A percentile compares a stretch with the other conserved stretches of the same genome.
Evolutionary conservation across 2,888 invertebrate genomes (phyloP).

Genomic region (Trissolcus brochymenae): DNA sequence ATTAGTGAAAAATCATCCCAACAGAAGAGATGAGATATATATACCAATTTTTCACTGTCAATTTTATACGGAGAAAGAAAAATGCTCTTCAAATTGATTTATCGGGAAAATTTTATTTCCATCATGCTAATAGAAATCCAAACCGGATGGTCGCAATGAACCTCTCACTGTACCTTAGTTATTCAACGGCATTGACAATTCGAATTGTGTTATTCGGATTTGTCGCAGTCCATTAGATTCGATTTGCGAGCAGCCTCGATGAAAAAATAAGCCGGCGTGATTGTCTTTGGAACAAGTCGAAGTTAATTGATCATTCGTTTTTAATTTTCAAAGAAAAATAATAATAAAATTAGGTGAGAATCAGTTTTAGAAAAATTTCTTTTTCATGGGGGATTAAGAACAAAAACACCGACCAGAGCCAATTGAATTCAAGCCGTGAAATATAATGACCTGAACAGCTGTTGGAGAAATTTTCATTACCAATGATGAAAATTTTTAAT

Average conservation of each 20-base stretch:
- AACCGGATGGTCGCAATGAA: conserved; percentile 14
- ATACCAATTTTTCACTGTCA: conserved; percentile 9
- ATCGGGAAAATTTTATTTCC: neutral
- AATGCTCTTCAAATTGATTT: conserved; percentile 1
- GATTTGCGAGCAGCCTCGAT: conserved; percentile 18
- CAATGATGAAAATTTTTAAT: too few relatives aligned
- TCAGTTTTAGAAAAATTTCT: too few relatives aligned
- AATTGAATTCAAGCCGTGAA: too few relatives aligned
- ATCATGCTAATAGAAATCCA: neutral
- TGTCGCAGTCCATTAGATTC: conserved; percentile 27
- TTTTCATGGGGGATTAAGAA: too few relatives aligned
- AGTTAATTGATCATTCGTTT: too few relatives aligned
- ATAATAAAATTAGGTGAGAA: too few relatives aligned
- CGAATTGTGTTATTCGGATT: conserved; percentile 16
- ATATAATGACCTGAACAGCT: too few relatives aligned
- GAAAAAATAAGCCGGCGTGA: conserved; percentile 8
- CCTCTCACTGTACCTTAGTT: conserved; percentile 11
- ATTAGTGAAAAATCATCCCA: neutral
- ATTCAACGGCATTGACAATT: conserved; percentile 10
- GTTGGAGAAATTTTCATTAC: too few relatives aligned
- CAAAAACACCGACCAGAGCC: too few relatives aligned
- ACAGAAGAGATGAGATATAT: neutral
- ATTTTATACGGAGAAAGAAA: neutral
- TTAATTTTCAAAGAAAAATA: too few relatives aligned
- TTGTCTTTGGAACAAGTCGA: neutral